Evolutionary conservation across 2,888 invertebrate species (phyloP).

Genomic region (Pandemis cinnamomeana): DNA sequence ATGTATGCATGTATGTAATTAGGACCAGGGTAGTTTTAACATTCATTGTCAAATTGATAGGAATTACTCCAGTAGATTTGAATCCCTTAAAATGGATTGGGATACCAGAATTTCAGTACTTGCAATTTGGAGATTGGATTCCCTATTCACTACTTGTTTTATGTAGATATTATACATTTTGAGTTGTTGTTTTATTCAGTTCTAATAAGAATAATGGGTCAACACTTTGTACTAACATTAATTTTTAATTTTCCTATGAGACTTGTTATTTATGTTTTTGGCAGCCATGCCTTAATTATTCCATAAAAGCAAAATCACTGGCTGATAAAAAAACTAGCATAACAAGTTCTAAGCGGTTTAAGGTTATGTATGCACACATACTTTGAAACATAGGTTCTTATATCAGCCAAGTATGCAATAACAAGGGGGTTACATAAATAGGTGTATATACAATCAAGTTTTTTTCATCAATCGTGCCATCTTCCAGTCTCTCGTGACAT

Average conservation of each 20-base stretch:
- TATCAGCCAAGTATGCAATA: constrained; percentile 20
- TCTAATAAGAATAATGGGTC: neutral
- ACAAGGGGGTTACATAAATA: constrained; percentile 34
- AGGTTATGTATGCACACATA: constrained; percentile 27
- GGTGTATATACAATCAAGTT: constrained; percentile 39
- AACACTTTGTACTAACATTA: neutral
- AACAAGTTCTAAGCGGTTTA: constrained; percentile 7
- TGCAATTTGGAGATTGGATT: too few species aligned
- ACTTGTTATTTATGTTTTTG: too few species aligned
- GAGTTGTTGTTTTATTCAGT: neutral
- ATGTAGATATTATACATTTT: too few species aligned
- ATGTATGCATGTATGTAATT: too few species aligned
- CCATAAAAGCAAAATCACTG: too few species aligned
- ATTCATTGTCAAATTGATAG: too few species aligned
- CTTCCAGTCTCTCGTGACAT: constrained; percentile 60
- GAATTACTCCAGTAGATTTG: too few species aligned
- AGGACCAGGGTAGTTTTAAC: too few species aligned
- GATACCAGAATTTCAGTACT: too few species aligned
- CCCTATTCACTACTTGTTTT: too few species aligned
- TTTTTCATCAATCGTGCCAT: constrained; percentile 31
- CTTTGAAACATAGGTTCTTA: constrained; percentile 3
- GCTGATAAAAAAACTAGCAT: neutral
- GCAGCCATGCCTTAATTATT: neutral
- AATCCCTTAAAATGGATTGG: too few species aligned
- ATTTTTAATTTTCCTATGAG: neutral